phyloP scores from a whole-genome alignment of 2,888 invertebrate species.

The Brenthis hecate region DNA sequence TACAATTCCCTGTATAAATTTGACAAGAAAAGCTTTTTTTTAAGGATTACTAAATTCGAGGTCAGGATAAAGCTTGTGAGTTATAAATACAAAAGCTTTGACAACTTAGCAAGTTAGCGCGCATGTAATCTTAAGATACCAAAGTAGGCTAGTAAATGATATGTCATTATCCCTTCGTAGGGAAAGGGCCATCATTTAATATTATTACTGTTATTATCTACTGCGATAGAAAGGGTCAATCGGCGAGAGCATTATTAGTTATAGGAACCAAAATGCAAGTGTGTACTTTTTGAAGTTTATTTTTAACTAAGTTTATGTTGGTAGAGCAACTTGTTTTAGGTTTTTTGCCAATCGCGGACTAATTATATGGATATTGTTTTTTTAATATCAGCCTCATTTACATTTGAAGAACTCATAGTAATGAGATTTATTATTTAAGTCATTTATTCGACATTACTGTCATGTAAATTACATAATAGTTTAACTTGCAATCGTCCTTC shows the following conservation, averaged over 20 bases:
- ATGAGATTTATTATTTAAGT: too few species aligned
- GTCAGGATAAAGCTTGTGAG: too few species aligned
- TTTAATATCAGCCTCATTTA: too few species aligned
- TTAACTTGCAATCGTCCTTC: too few species aligned
- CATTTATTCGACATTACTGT: too few species aligned
- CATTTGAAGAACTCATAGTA: too few species aligned
- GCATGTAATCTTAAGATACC: slow-evolving; percentile 29
- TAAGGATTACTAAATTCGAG: too few species aligned
- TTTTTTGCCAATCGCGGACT: too few species aligned
- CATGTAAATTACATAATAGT: too few species aligned
- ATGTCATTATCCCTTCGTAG: slow-evolving; percentile 38
- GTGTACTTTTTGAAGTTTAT: not conserved
- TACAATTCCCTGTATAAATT: not conserved
- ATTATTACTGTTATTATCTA: slow-evolving; percentile 32
- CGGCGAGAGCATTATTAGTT: slow-evolving; percentile 12
- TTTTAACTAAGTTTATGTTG: not conserved
- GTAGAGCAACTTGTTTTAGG: too few species aligned
- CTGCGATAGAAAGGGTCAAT: slow-evolving; percentile 26
- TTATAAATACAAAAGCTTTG: slow-evolving; percentile 4
- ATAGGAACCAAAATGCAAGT: not conserved
- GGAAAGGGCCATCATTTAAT: slow-evolving; percentile 31
- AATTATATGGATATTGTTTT: too few species aligned
- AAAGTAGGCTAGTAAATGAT: slow-evolving; percentile 30
- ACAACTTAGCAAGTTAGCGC: slow-evolving; percentile 18
- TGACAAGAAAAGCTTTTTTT: too few species aligned